Base-by-base conservation (phyloP, 2,888 invertebrate genomes). In the Emmelina monodactyla region DNA sequence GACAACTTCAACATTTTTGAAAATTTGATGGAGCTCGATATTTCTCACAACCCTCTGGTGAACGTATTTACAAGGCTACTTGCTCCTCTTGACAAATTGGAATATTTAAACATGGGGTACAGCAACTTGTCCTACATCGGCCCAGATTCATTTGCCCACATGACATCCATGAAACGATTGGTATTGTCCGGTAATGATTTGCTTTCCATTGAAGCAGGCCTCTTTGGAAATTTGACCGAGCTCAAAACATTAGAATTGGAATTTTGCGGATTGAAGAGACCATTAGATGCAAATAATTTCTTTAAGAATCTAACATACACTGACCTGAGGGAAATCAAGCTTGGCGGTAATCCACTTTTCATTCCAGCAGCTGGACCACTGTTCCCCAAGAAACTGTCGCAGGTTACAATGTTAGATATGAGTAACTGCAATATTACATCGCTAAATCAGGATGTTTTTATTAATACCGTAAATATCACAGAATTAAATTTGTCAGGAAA, bases 21-120 rank as follows among this genome's bases (percentile, higher is more conserved):
- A 46, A 81, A 85, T 51, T 75, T 89, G 12, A 80, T 84, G 46
- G 87, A 88, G 51, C 67, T 88, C 25, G 88, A 88, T 49, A 85
- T 88, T 51, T 88, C 88, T 0, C 81, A 85, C 51, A 88, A 88
- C 60, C 88, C 88, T 1, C 63, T 88, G 1, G 82, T 83, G 30
- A 85, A 87, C 49, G 88, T 86, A 0, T 88, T 88, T 53, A 85
- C 85, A 5, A 82, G 81, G 46, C 57, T 88, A 15, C 59, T 88
- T 12, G 84, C 85, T 2, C 88, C 88, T 0, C 59, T 88, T 1
- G 83, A 84, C 39, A 85, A 85, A 10, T 62, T 89, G 19, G 85
- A 87, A 57, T 87, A 85, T 50, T 65, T 88, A 2, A 87, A 88
- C 56, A 88, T 89, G 88, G 87, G 88, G 4, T 87, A 87, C 54